Evolutionary conservation across 2,888 invertebrate species (phyloP).

Genomic region (Drosophila neotestacea): DNA sequence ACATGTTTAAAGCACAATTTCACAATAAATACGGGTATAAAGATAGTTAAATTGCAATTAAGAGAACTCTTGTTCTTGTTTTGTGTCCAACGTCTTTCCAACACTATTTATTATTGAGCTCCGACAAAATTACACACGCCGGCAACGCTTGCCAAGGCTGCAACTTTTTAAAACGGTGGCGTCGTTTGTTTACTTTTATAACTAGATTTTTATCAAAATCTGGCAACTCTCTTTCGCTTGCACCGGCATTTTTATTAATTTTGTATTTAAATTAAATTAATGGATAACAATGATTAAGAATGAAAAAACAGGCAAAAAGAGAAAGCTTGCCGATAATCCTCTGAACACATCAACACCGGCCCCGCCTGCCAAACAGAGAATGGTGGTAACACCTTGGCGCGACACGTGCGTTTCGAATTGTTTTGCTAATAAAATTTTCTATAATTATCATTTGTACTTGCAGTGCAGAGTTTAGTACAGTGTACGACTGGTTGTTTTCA

Average conservation of each 20-base stretch:
- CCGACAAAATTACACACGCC: no score
- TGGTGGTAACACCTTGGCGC: slow-evolving; percentile 83
- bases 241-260: not conserved
- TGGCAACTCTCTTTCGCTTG: not conserved
- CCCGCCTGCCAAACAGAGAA: slow-evolving; percentile 65
- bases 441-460: not conserved
- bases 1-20: not conserved
- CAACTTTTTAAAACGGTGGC: no score
- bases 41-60: not conserved
- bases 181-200: no score
- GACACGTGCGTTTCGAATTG: slow-evolving; percentile 75
- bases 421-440: not conserved
- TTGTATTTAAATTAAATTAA: not conserved
- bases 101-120: slow-evolving; percentile 14
- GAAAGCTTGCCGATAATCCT: slow-evolving; percentile 2
- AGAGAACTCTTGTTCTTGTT: slow-evolving; percentile 30
- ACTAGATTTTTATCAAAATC: no score
- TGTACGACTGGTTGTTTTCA: slow-evolving; percentile 81
- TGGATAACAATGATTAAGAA: slow-evolving; percentile 18
- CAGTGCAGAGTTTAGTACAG: slow-evolving; percentile 81
- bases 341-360: slow-evolving; percentile 1
- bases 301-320: slow-evolving; percentile 4
- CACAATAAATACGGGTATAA: slow-evolving; percentile 6
- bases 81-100: slow-evolving; percentile 20
- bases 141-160: no score